Evolutionary conservation across 1,140 invertebrate species (phyloP).

Genomic region (Babylonia areolata): DNA sequence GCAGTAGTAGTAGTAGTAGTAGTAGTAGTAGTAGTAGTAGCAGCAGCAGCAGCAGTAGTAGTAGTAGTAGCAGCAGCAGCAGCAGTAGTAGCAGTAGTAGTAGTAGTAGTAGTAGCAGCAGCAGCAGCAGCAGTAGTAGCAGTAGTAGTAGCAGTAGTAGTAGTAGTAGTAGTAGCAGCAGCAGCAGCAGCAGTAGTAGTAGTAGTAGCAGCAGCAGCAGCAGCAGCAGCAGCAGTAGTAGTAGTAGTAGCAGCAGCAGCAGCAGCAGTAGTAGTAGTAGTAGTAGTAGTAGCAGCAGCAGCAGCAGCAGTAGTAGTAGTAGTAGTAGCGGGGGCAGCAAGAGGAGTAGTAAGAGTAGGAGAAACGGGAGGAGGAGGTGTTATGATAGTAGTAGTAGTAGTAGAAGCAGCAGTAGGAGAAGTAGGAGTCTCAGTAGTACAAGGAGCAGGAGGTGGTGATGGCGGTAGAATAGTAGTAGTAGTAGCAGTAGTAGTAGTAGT

Average conservation of each 20-base stretch:
- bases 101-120: not conserved
- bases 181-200: slow-evolving; percentile 11
- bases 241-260: slow-evolving; percentile 11
- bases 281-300: not conserved
- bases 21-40: slow-evolving; percentile 1
- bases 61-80: slow-evolving; percentile 11
- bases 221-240: slow-evolving; percentile 11
- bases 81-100: slow-evolving; percentile 11
- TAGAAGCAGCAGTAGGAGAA: too few species aligned
- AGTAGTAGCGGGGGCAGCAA: not conserved
- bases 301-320: not conserved
- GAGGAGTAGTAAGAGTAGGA: too few species aligned
- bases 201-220: slow-evolving; percentile 11
- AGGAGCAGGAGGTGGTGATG: too few species aligned
- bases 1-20: slow-evolving; percentile 32
- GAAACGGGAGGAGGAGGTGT: not conserved
- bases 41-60: slow-evolving; percentile 19
- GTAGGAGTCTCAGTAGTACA: too few species aligned
- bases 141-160: slow-evolving; percentile 11
- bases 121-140: slow-evolving; percentile 11
- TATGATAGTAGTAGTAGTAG: not conserved
- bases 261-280: slow-evolving; percentile 11
- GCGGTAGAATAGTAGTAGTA: too few species aligned
- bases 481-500: too few species aligned
- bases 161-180: slow-evolving; percentile 12